These are phyloP conservation scores for Bombus balteatus DNA, from an alignment of 1,140 invertebrate genomes.

Conservation along the genomic window DNA sequence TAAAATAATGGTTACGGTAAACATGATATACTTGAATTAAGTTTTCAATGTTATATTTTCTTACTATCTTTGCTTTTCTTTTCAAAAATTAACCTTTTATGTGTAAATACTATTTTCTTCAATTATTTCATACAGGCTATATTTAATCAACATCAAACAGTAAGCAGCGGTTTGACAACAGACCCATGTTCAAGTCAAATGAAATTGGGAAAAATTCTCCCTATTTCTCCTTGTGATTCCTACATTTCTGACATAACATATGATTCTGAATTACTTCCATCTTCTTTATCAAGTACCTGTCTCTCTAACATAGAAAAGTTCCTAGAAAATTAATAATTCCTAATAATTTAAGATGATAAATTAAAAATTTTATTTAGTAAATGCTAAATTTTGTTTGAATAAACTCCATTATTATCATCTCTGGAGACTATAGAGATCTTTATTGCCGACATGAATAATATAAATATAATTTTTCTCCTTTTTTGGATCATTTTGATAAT, in stretches of 20 bases:
- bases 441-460: conserved; percentile 9
- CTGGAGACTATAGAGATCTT: conserved; percentile 32
- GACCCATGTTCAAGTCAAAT: neutral
- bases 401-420: conserved; percentile 28
- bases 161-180: neutral
- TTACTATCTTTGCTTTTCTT: too few species aligned
- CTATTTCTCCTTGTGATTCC: conserved; percentile 13
- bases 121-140: conserved; percentile 50
- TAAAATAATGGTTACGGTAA: conserved; percentile 67
- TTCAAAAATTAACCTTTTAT: neutral
- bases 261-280: neutral
- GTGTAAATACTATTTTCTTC: neutral
- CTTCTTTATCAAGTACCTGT: neutral
- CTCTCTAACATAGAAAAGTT: neutral
- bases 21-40: conserved; percentile 1
- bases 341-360: neutral
- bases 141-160: conserved; percentile 53
- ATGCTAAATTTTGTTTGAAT: neutral
- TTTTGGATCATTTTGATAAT: neutral
- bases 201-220: neutral
- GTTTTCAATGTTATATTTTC: neutral
- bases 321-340: neutral
- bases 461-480: neutral
- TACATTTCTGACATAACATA: neutral
- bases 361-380: neutral